phyloP scores from a whole-genome alignment of 2,113 vertebrate species.

The Cynocephalus volans region DNA sequence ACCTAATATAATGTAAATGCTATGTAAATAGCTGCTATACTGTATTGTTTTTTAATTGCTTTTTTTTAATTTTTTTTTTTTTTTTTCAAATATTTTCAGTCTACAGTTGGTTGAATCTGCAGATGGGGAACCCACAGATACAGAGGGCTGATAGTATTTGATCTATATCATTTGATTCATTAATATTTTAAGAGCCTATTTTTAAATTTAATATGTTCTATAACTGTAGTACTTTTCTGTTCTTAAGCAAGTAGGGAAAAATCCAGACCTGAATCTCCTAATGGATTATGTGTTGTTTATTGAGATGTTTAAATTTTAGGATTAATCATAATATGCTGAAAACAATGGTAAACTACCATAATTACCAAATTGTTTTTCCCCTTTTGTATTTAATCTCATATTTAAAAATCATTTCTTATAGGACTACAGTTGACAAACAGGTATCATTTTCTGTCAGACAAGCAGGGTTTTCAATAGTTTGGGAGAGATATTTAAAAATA shows the following conservation, averaged over 20 bases:
- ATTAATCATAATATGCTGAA: slow-evolving; percentile 36
- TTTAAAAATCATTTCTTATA: slow-evolving; percentile 30
- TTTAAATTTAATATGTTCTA: not conserved
- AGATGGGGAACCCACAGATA: too few relatives aligned
- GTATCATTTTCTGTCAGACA: not conserved
- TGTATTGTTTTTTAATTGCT: too few relatives aligned
- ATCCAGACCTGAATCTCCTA: not conserved
- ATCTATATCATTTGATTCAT: not conserved
- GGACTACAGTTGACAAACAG: not conserved
- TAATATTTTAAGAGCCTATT: slow-evolving; percentile 26
- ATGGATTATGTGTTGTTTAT: not conserved
- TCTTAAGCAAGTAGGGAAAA: not conserved
- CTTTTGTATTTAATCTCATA: not conserved
- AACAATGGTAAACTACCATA: not conserved
- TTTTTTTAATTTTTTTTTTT: too few relatives aligned
- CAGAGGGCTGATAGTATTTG: not conserved
- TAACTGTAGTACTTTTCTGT: not conserved
- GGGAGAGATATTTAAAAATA: not conserved
- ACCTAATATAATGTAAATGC: too few relatives aligned
- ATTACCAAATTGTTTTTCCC: not conserved
- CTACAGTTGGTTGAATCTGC: too few relatives aligned
- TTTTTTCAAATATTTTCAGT: too few relatives aligned
- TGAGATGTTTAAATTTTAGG: slow-evolving; percentile 44
- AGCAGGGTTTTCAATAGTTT: not conserved
- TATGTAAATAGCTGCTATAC: too few relatives aligned